Evolutionary conservation across 35 echinoderm and acorn worm species (phyloP).

Genomic region (Apostichopus parvimensis): DNA sequence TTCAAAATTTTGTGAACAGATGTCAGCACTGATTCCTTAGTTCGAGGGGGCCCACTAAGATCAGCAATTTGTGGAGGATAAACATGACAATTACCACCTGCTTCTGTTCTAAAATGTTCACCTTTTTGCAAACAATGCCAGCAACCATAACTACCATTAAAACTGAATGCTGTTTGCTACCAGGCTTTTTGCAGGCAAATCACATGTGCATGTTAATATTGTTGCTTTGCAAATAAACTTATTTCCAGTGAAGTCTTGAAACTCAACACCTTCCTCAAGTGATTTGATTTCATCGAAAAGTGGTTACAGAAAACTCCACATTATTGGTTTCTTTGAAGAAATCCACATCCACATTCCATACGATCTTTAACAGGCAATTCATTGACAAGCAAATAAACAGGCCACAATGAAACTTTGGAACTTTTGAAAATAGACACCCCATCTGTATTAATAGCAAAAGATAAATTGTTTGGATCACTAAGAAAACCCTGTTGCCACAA

Average conservation of each 20-base stretch:
- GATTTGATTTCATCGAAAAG: constrained; percentile 29
- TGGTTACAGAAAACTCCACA: constrained; percentile 54
- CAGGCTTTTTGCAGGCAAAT: constrained; percentile 53
- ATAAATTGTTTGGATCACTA: constrained; percentile 26
- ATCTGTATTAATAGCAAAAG: constrained; percentile 52
- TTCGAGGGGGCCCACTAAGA: not conserved
- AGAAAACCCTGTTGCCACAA: constrained; percentile 46
- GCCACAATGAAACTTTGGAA: constrained; percentile 63
- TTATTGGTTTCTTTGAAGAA: constrained; percentile 39
- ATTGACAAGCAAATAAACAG: constrained; percentile 52
- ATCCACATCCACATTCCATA: constrained; percentile 56
- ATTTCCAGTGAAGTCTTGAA: constrained; percentile 22
- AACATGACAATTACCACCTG: not conserved
- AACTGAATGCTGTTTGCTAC: constrained; percentile 60
- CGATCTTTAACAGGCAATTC: constrained; percentile 25
- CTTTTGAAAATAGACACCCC: constrained; percentile 57
- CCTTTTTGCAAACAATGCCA: constrained; percentile 54
- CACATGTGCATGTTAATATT: constrained; percentile 59
- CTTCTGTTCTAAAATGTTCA: not conserved
- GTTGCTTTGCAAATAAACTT: constrained; percentile 33
- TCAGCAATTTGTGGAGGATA: not conserved
- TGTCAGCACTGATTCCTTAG: not conserved
- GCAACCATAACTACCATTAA: constrained; percentile 46
- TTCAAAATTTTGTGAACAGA: not conserved
- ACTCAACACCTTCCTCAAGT: constrained; percentile 45